Conservation (phyloP, 2,797 vertebrate species). For the Spinibarbus caldwelli region DNA sequence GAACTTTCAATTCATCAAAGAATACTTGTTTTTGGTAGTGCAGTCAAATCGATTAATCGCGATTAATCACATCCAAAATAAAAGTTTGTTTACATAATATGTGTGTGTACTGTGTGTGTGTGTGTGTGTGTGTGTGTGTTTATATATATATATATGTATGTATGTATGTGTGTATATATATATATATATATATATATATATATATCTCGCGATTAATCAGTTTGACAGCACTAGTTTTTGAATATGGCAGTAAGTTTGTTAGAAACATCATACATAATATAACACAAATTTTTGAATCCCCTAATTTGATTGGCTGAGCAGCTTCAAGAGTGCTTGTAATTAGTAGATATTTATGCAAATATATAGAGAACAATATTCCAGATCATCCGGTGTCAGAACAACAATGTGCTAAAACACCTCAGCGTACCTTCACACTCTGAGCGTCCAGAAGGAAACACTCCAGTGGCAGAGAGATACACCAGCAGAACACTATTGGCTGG, state of each 20-base stretch:
- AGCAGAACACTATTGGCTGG: conserved; percentile 96
- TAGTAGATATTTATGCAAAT: neutral
- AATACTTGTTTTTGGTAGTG: neutral
- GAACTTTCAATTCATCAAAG: neutral
- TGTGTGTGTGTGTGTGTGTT: too few species aligned
- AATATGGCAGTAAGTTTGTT: neutral
- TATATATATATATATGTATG: too few species aligned
- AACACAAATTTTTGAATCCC: neutral
- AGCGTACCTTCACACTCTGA: conserved; percentile 95
- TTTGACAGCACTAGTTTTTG: neutral
- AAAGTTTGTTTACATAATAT: neutral
- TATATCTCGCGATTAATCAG: too few species aligned
- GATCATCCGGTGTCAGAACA: neutral
- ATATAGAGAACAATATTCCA: conserved; percentile 10
- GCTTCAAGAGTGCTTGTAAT: neutral
- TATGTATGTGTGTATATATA: too few species aligned
- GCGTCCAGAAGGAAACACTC: conserved; percentile 92
- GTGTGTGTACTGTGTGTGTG: too few species aligned
- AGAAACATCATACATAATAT: neutral
- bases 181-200: too few species aligned
- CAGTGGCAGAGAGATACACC: conserved; percentile 96
- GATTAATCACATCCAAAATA: neutral
- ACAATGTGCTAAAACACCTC: conserved; percentile 36
- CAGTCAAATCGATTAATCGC: too few species aligned
- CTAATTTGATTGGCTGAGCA: neutral